Base-by-base conservation (phyloP, 2,113 vertebrate species). In the Camelus bactrianus region DNA sequence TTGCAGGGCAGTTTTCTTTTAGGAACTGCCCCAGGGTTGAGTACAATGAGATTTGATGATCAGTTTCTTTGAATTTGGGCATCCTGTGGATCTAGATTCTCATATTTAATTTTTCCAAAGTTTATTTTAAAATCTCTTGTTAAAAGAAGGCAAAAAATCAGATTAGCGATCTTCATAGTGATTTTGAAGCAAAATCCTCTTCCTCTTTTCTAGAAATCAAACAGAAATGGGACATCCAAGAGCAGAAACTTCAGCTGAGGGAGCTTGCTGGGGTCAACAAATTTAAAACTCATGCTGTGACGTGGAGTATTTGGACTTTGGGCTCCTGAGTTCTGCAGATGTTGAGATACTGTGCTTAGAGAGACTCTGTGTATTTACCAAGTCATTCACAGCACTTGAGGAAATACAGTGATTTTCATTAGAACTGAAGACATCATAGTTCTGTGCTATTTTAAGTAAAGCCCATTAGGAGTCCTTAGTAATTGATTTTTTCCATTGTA, bases 401-500 rank as follows among this genome's bases (percentile, higher is more conserved):
- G 69, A 94, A 91, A 91, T 95, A 38, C 4, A 26, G 28, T 95
- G 76, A 60, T 56, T 94, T 96, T 83, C 60, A 56, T 60, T n/a
- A 62, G 30, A 91, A 65, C 38, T 86, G 72, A 96, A 96, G 79
- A 86, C 16, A 54, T 91, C 65, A 58, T 24, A 91, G 64, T 89
- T 91, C 35, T 79, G 15, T 91, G 85, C 95, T 97, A 93, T 97
- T 95, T 67, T 98, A 95, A 89, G 83, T 86, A 80, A 69, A 94
- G 22, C 56, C 84, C 7, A 75, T 98, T 97, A 96, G 38, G 90
- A 97, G 73, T 35, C 5, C 88, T 73, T 82, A 2, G 16, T 92
- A 97, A 94, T 95, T 97, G 97, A 92, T 83, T 97, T 94, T 98
- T 90, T 95, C 35, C 46, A 96, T 89, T 97, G 94, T 97, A 98